phyloP scores from a whole-genome alignment of 1,140 invertebrate genomes.

The Euglossa dilemma region DNA sequence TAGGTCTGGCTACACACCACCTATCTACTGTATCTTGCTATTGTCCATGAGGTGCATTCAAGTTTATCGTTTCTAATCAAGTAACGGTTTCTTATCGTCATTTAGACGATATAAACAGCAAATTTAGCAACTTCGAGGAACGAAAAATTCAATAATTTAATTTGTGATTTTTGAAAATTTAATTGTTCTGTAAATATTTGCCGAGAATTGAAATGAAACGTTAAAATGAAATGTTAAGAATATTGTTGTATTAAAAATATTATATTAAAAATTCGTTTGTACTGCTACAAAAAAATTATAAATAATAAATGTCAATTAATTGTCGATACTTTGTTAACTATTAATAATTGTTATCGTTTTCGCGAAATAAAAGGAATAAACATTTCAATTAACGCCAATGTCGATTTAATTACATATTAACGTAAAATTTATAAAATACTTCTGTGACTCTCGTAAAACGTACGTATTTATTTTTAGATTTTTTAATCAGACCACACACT shows the following conservation, averaged over 20 bases:
- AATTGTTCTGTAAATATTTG: background rate
- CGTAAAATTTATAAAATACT: too few species aligned
- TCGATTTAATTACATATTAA: too few species aligned
- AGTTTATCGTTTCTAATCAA: background rate
- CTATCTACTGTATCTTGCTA: conserved; percentile 29
- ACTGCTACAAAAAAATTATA: too few species aligned
- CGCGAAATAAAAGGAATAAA: too few species aligned
- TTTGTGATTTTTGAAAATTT: background rate
- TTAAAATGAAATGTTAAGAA: too few species aligned
- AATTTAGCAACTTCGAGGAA: background rate
- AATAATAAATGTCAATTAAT: background rate
- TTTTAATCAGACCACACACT: too few species aligned
- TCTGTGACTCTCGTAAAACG: too few species aligned
- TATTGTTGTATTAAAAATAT: too few species aligned
- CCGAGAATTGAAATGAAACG: background rate
- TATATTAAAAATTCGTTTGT: too few species aligned
- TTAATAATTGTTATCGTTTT: background rate
- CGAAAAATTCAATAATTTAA: background rate
- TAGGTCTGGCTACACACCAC: conserved; percentile 41
- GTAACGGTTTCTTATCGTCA: background rate
- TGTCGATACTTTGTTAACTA: background rate
- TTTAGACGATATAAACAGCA: background rate
- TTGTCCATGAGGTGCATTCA: conserved; percentile 13
- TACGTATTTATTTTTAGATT: too few species aligned
- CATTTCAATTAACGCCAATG: too few species aligned